Base-by-base conservation (phyloP, 1,140 invertebrate genomes). In the Heliothis subflexa region DNA sequence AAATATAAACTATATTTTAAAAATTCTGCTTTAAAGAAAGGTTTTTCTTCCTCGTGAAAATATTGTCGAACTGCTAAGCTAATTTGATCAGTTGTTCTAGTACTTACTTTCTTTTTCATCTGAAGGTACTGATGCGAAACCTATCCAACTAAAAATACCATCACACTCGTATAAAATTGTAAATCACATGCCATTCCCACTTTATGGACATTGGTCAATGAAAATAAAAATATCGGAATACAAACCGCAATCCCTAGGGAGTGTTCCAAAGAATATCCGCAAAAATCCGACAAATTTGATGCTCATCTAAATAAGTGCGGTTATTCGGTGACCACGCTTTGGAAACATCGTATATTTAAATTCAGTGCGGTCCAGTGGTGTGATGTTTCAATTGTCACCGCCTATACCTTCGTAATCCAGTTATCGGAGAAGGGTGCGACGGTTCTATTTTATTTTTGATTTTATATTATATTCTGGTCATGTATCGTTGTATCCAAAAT, bases 291-390 rank as follows among this genome's bases (percentile, higher is more conserved):
- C 85, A 87, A 89, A 89, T 88, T 89, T 84, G 88, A 89, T 84
- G 79, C 68, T 86, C 85, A 85, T 88, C 85, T 88, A 86, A 89
- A 88, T 89, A 88, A 85, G 49, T 74, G 72, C 76, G 78, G 33
- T 40, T 25, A 40, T 78, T 83, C 73, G 71, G 74, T 84, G 83
- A 62, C 89, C 91, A 92, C 78, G 89, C 88, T 78, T 76, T 84
- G 84, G 85, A 89, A 89, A 85, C 85, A 81, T 89, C 83, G 82
- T 85, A 87, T 90, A 92, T 93, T 93, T 92, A 93, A 90, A 92
- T 93, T 93, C 86, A 84, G 85, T 85, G 80, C 86, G 85, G 85
- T 90, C 86, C 88, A 68, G 79, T 28, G 49, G 76, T 83, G 82
- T 72, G 86, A 88, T 84, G 87, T 93, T 92, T 92, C 92, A 92